Evolutionary conservation across 2,888 invertebrate species (phyloP).

Genomic region (Galerucella nymphaeae): DNA sequence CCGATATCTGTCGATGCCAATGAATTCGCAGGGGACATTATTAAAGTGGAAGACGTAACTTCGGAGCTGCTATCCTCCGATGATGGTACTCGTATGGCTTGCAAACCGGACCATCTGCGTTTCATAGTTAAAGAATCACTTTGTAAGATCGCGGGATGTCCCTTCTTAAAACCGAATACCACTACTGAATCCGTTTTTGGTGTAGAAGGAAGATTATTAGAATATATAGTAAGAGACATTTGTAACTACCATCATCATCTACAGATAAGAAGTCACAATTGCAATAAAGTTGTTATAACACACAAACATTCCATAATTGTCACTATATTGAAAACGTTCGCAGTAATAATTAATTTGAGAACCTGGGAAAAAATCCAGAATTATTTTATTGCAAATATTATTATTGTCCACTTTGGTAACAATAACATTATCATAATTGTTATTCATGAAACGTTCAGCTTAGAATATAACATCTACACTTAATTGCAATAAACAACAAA

Average conservation of each 20-base stretch:
- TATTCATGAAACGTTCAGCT: no score
- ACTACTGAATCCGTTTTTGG: constrained; percentile 21
- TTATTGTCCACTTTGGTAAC: no score
- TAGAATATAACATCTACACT: no score
- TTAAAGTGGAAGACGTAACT: constrained; percentile 77
- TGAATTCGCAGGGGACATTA: constrained; percentile 79
- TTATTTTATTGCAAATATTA: no score
- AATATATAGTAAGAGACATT: background rate
- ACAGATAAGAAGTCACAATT: background rate
- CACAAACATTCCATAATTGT: background rate
- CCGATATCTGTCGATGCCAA: constrained; percentile 81
- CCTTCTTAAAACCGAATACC: constrained; percentile 1
- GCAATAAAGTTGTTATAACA: background rate
- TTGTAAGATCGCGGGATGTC: constrained; percentile 12
- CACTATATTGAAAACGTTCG: background rate
- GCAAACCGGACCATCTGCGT: constrained; percentile 77
- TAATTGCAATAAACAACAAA: no score
- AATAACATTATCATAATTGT: no score
- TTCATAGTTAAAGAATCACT: constrained; percentile 68
- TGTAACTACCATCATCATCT: background rate
- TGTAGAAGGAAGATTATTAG: background rate
- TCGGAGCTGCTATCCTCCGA: constrained; percentile 81
- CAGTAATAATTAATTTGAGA: no score
- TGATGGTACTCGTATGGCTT: constrained; percentile 78
- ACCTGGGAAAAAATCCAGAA: no score